Base-by-base conservation (phyloP, 2,113 vertebrate genomes). In the Furnarius figulus region DNA sequence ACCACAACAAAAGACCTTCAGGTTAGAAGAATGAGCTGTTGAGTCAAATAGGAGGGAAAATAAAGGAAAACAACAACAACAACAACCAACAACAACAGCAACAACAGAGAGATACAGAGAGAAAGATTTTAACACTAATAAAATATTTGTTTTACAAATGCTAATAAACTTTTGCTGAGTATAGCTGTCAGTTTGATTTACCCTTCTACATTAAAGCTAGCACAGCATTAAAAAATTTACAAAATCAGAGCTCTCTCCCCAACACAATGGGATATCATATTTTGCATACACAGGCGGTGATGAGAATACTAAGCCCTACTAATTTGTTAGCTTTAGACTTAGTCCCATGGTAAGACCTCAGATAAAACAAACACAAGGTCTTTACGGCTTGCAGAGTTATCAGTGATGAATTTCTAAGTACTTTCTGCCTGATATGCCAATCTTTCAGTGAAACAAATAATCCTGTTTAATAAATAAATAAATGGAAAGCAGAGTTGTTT, bases 131-230 rank as follows among this genome's bases (percentile, higher is more conserved):
- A 23, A 72, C 17, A 49, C 7, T 50, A 74, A 77, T 22, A 75
- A 81, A 74, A 37, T 68, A 82, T 3, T 74, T 75, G 14, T 17
- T 85, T 90, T 86, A 75, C 52, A 68, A 78, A 75, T 53, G 14
- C 8, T 56, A 89, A 78, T 76, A 87, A 80, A 68, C 7, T 71
- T 90, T 47, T 62, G 8, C n/a, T 85, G 9, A 78, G 50, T 55
- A 52, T 28, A 87, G 67, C 39, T 88, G 52, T 80, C 68, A 81
- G 27, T 74, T 95, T 89, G 27, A 91, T 91, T 85, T 92, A 78
- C 5, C 8, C 12, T 70, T 47, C 44, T 83, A 86, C 62, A 86
- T 87, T 49, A 84, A 82, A 92, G 33, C 27, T 72, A 82, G 28
- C 15, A 89, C 19, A 75, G 24, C 28, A 85, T 56, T 95, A 78